phyloP scores from a whole-genome alignment of 1,140 invertebrate species.

The Druon quercuslanigerum region DNA sequence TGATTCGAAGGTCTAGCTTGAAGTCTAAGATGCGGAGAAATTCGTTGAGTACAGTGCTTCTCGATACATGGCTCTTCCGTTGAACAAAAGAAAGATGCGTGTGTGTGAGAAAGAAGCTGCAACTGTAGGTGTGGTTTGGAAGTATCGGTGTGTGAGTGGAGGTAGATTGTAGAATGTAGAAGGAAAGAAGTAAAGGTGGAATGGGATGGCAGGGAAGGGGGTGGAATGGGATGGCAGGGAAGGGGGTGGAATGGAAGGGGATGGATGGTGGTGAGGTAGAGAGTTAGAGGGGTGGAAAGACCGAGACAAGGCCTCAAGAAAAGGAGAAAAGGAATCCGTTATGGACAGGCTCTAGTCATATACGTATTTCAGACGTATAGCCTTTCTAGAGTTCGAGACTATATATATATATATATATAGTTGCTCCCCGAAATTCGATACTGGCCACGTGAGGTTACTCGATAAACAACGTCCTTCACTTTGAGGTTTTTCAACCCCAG shows the following conservation, averaged over 20 bases:
- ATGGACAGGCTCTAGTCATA: slow-evolving; percentile 19
- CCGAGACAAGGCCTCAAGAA: slow-evolving; percentile 2
- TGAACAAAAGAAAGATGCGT: slow-evolving; percentile 23
- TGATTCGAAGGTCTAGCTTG: slow-evolving; percentile 34
- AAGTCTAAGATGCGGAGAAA: slow-evolving; percentile 39
- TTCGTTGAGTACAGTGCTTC: slow-evolving; percentile 40
- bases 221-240: no score
- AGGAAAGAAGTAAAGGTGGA: neutral
- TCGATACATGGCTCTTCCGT: slow-evolving; percentile 39
- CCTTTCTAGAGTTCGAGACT: no score
- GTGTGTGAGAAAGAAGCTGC: neutral
- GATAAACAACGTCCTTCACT: slow-evolving; percentile 28
- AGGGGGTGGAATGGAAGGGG: no score
- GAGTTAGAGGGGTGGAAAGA: neutral
- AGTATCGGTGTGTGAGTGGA: slow-evolving; percentile 11
- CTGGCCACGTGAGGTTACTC: slow-evolving; percentile 20
- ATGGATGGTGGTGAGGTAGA: no score
- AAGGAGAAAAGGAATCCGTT: slow-evolving; percentile 31
- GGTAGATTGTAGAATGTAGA: slow-evolving; percentile 35
- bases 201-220: no score
- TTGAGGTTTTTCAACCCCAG: slow-evolving; percentile 10
- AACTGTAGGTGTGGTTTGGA: neutral
- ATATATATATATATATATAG: no score
- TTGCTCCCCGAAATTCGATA: slow-evolving; percentile 12
- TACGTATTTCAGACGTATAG: neutral